These are phyloP conservation scores for Centropus unirufus DNA, from an alignment of 2,113 vertebrate genomes.

Conservation along the genomic window DNA sequence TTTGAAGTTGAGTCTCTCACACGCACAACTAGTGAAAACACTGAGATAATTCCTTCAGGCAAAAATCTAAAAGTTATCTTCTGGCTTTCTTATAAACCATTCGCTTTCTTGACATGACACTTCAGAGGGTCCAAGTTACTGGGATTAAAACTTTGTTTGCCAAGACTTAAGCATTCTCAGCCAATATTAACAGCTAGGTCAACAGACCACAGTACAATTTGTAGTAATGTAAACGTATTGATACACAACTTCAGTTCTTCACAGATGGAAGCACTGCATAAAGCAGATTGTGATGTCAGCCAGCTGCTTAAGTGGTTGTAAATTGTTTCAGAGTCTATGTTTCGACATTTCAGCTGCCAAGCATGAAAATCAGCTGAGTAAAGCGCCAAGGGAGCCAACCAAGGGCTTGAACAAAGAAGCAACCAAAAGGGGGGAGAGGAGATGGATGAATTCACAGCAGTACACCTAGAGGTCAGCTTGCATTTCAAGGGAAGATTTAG, in stretches of 20 bases:
- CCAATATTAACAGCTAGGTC: neutral
- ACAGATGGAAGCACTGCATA: slow-evolving; percentile 37
- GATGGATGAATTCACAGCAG: neutral
- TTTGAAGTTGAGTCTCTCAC: neutral
- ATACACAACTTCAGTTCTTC: slow-evolving; percentile 10
- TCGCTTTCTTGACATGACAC: neutral
- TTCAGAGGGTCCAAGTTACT: neutral
- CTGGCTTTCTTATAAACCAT: neutral
- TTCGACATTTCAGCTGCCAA: neutral
- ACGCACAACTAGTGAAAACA: neutral
- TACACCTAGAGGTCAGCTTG: neutral
- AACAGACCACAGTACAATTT: neutral
- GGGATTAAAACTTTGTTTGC: neutral
- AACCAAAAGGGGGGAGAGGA: neutral
- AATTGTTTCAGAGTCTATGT: slow-evolving; percentile 26
- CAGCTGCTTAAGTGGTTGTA: neutral
- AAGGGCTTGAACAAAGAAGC: neutral
- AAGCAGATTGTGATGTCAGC: slow-evolving; percentile 43
- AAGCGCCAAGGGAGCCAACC: neutral
- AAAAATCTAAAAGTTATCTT: neutral
- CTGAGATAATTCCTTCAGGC: neutral
- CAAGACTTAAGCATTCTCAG: neutral
- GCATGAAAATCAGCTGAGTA: neutral
- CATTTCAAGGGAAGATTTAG: neutral
- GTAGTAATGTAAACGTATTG: neutral